phyloP scores from a whole-genome alignment of 2,113 vertebrate genomes.

The Trichechus manatus region DNA sequence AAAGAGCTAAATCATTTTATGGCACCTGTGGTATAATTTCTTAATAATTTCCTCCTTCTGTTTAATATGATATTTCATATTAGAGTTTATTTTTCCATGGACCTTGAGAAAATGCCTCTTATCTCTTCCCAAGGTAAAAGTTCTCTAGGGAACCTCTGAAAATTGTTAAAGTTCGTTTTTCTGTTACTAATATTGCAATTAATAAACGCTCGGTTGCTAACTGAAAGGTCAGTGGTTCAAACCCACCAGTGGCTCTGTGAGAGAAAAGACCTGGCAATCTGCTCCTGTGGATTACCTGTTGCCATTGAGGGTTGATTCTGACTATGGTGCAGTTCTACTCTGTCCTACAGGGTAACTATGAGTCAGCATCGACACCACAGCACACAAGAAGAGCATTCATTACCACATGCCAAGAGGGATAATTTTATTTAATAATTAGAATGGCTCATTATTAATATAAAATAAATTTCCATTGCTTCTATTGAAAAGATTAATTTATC shows the following conservation, averaged over 20 bases:
- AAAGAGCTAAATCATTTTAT: conserved; percentile 55
- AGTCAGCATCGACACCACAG: background rate
- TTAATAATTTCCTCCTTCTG: conserved; percentile 27
- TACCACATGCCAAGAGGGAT: background rate
- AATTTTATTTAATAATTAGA: background rate
- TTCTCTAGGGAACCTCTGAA: conserved; percentile 15
- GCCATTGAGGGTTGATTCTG: background rate
- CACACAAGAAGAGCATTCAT: background rate
- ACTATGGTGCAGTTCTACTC: background rate
- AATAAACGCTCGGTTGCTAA: background rate
- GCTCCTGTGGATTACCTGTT: background rate
- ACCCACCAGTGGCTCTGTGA: background rate
- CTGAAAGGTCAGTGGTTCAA: background rate
- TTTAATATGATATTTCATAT: conserved; percentile 63
- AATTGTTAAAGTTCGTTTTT: conserved; percentile 12
- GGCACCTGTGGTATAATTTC: background rate
- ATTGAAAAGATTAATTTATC: background rate
- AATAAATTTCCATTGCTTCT: background rate
- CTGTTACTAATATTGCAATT: background rate
- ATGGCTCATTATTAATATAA: background rate
- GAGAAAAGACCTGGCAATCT: background rate
- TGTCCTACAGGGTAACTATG: background rate
- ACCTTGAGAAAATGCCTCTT: conserved; percentile 13
- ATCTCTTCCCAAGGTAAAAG: conserved; percentile 14
- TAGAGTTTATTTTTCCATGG: conserved; percentile 50